Evolutionary conservation across 2,888 invertebrate species (phyloP), one percentile per base, ranked within the genome.

Genomic region (Ptycholaimellus sp.): DNA sequence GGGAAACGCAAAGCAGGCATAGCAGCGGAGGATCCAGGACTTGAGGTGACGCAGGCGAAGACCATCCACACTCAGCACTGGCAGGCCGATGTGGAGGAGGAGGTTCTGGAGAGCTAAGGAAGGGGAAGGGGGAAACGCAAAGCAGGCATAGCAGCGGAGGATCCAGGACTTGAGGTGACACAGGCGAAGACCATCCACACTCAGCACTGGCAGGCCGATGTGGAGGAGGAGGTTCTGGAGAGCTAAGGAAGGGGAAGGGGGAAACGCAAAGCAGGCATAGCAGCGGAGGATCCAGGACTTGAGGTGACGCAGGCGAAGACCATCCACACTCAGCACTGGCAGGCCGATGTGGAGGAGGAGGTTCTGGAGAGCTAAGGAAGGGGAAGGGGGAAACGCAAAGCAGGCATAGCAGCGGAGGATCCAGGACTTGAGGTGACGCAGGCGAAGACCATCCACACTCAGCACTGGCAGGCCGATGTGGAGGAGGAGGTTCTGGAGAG

Each of bases 311-410:
- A 93, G 85, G 3, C 83, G 62, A 52, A 76, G 68, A 0, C 90
- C 90, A 61, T 85, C 80, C 33, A 80, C 66, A 0, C 85, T 72
- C 19, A 81, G 70, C 3, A 90, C 73, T 57, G 78, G 74, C 34
- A 93, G 62, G 37, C 85, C 83, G 59, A 90, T 77, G 64, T 90
- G 90, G 58, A 81, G 76, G n/a, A 93, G 64, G 2, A 90, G 83
- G 67, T 93, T 93, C 68, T 70, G 56, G n/a, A 53, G 51, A 39
- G n/a, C n/a, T 6, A 30, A 30, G 16, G 5, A 6, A 30, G 18
- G 14, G 3, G 14, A 37, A 23, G 14, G 5, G 20, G 50, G 57
- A 55, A 50, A 65, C 66, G 77, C 79, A 56, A 76, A 83, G 59
- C 93, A 93, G 2, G 79, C 73, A 53, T 78, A 78, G 63, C 93